phyloP scores from a whole-genome alignment of 2,797 vertebrate species.

The Fundulus diaphanus region DNA sequence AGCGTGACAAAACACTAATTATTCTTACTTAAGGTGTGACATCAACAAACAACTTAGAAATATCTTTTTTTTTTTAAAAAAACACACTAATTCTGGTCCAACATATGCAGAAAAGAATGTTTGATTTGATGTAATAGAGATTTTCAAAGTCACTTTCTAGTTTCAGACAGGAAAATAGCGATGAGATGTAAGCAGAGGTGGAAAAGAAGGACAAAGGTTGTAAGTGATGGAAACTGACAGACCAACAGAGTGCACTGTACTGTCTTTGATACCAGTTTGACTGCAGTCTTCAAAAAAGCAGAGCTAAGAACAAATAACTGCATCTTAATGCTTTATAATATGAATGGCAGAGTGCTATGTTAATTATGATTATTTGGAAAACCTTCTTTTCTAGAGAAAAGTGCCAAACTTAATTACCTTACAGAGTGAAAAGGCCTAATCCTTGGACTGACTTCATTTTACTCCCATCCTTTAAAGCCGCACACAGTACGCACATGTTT shows the following conservation, averaged over 20 bases:
- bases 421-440: not conserved
- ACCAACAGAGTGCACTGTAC: not conserved
- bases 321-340: not conserved
- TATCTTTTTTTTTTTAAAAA: no score
- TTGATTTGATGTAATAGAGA: not conserved
- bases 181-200: not conserved
- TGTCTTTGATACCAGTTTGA: not conserved
- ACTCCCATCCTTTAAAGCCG: not conserved
- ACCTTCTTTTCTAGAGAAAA: not conserved
- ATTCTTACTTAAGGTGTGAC: not conserved
- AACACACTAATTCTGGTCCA: not conserved
- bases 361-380: not conserved
- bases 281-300: not conserved
- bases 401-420: not conserved
- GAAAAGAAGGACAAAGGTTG: conserved; percentile 5
- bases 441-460: not conserved
- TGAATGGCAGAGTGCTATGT: not conserved
- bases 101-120: not conserved
- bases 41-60: no score
- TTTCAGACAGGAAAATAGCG: not conserved
- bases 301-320: not conserved
- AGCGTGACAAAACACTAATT: not conserved
- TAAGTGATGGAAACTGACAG: not conserved
- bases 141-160: not conserved
- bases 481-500: not conserved